Evolutionary conservation across 2,888 invertebrate species (phyloP), one percentile per base, ranked within the genome.

Genomic region (Sinodicranocentrus sp.): DNA sequence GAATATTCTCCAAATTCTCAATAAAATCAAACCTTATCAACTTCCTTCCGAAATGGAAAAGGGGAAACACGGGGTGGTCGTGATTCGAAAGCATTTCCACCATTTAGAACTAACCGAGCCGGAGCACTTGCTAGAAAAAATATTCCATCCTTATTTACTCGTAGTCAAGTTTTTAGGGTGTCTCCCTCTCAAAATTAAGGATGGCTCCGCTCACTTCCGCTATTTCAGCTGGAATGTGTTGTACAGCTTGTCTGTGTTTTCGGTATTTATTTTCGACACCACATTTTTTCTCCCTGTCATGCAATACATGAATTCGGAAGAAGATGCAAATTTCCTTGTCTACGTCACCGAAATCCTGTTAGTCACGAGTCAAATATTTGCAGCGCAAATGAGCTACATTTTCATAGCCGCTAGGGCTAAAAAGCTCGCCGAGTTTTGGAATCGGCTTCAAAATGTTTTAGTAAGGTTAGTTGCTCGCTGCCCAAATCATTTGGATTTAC

Each of bases 271-370:
- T 19, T 44, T 21, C 17, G 82, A 82, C 63, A 82, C 75, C 23
- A 15, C 26, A n/a, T 48, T 61, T 61, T 75, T 61, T 43, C 15
- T 82, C 28, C 82, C 82, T 3, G 72, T 77, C 19, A 67, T 77
- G 67, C 17, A 26, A n/a, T 13, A 67, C 39, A 67, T 77, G 67
- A 77, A 67, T 25, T 67, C 57, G 39, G 57, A 77, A 15, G 8
- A 39, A 26, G 25, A 39, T 0, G 13, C 33, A 8, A 68, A 77
- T 15, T n/a, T 15, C 0, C 2, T 80, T 28, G 19, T 65, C 28
- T 72, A 65, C 54, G 19, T 72, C n/a, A 65, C 72, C 10, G 63
- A 80, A 65, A 65, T 71, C 33, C 63, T 80, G n/a, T 65, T 80
- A 17, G 72, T 80, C 17, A 19, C 33, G 43, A 72, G 80, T 43